These are phyloP conservation scores for Myoxocephalus aenaeus DNA, from an alignment of 2,797 vertebrate genomes.

Conservation along the genomic window DNA sequence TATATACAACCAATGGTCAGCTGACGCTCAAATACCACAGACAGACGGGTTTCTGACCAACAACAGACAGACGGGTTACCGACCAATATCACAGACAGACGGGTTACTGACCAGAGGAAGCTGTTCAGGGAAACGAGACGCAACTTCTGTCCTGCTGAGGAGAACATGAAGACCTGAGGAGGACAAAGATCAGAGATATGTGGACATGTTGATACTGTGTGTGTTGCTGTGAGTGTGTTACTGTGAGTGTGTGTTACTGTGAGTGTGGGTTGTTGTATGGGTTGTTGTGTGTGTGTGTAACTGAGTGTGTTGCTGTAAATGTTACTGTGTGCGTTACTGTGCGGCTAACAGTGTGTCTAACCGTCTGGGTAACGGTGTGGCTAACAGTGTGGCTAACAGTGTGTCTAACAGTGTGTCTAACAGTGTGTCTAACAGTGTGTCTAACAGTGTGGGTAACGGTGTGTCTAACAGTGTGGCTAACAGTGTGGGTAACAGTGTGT, in stretches of 20 bases:
- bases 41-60: background rate
- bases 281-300: too few species aligned
- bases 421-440: too few species aligned
- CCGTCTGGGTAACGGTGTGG: too few species aligned
- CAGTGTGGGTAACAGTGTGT: too few species aligned
- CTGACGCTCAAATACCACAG: too few species aligned
- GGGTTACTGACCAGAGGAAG: slow-evolving; percentile 88
- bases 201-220: background rate
- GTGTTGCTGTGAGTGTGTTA: background rate
- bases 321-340: background rate
- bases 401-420: too few species aligned
- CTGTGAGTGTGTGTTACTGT: background rate
- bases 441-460: too few species aligned
- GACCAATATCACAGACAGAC: slow-evolving; percentile 79
- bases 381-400: too few species aligned
- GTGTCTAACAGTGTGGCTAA: too few species aligned
- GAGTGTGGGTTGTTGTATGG: too few species aligned
- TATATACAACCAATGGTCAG: too few species aligned
- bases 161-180: slow-evolving; percentile 92
- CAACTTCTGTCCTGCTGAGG: slow-evolving; percentile 94
- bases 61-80: slow-evolving; percentile 9
- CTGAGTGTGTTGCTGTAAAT: too few species aligned
- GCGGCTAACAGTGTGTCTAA: background rate
- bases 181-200: background rate
- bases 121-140: slow-evolving; percentile 92